Conservation (phyloP, 2,797 vertebrate species). For the Sphenopsis melanotis region DNA sequence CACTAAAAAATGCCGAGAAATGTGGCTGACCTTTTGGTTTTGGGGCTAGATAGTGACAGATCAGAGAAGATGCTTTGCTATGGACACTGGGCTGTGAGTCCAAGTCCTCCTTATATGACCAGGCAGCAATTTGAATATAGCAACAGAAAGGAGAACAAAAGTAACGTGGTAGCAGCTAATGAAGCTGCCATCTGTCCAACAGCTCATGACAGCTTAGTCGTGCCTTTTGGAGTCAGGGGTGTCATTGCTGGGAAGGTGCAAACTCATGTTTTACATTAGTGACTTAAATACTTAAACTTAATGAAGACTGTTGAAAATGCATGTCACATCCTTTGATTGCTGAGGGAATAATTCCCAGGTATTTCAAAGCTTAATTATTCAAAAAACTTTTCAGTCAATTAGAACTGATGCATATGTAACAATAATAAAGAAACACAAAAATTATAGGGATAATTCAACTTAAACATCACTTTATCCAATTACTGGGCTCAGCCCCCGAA, state of each 20-base stretch:
- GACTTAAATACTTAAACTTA: background rate
- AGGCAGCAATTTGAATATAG: background rate
- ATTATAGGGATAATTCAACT: background rate
- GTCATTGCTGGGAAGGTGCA: background rate
- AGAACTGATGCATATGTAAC: background rate
- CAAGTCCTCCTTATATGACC: background rate
- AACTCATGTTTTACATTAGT: background rate
- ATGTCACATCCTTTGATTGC: background rate
- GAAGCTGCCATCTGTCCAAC: background rate
- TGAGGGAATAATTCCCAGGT: background rate
- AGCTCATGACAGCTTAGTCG: fast-evolving
- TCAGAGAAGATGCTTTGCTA: background rate
- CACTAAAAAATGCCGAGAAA: background rate
- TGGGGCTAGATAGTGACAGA: background rate
- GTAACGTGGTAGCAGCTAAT: background rate
- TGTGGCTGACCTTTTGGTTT: background rate
- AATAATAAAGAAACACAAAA: background rate
- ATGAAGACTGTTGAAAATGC: background rate
- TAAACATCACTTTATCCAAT: background rate
- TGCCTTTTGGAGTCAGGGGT: background rate
- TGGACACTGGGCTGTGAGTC: background rate
- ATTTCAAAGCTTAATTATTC: background rate
- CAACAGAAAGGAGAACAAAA: background rate
- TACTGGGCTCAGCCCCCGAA: background rate
- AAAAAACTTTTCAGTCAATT: background rate